Percentiles rank a stretch among this genome's conserved stretches.
These are phyloP conservation scores for Pedetes capensis DNA, from an alignment of 2,113 vertebrate genomes.

Conservation along the genomic window DNA sequence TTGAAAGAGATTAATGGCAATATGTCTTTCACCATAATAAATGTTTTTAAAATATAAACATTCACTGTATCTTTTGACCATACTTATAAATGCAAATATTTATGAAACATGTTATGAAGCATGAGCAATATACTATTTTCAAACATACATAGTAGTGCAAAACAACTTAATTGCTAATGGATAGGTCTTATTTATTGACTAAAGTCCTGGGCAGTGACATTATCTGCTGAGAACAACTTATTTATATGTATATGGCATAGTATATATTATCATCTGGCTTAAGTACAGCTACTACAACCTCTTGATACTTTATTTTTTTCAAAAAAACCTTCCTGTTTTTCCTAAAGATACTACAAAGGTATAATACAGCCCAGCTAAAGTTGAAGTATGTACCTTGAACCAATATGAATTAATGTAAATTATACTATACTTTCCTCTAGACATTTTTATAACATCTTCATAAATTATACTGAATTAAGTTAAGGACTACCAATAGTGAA, in stretches of 20 bases:
- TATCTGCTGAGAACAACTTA: background rate
- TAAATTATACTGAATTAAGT: background rate
- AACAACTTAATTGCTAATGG: background rate
- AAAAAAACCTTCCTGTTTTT: background rate
- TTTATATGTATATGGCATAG: background rate
- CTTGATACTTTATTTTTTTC: background rate
- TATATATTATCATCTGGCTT: background rate
- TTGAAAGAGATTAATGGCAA: too few species aligned
- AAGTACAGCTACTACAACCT: background rate
- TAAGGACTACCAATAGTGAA: background rate
- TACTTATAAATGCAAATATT: constrained; percentile 1
- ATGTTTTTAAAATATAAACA: too few species aligned
- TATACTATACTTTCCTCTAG: background rate
- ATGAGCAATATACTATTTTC: background rate
- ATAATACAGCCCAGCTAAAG: background rate
- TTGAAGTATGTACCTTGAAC: background rate
- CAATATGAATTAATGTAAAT: background rate
- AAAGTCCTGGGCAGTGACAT: background rate
- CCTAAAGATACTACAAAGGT: background rate
- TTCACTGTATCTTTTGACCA: too few species aligned
- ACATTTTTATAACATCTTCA: background rate
- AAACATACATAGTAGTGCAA: background rate
- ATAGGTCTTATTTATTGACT: background rate
- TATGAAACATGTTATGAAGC: background rate
- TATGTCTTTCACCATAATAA: too few species aligned